Conservation (phyloP, 2,113 vertebrate genomes). For the Axis porcinus region DNA sequence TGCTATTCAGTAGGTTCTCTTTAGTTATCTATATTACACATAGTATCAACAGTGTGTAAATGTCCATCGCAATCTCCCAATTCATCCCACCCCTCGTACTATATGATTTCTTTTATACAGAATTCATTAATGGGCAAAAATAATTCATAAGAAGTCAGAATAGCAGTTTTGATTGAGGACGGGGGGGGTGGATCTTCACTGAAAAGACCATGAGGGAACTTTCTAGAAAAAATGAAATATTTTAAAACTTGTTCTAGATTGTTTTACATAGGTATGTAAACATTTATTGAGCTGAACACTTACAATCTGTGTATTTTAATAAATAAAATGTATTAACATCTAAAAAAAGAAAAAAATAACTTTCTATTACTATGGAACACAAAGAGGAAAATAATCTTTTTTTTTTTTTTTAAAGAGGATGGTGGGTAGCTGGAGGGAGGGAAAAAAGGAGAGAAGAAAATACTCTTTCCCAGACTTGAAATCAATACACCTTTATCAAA, state of each 20-base stretch:
- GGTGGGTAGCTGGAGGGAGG: background rate
- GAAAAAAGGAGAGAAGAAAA: background rate
- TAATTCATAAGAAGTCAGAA: background rate
- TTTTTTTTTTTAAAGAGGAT: background rate
- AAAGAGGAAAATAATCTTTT: background rate
- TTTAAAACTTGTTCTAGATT: background rate
- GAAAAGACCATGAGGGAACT: background rate
- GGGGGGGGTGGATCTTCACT: background rate
- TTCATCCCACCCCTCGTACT: background rate
- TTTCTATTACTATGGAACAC: background rate
- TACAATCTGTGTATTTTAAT: background rate
- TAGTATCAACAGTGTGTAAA: background rate
- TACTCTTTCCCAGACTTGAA: constrained; percentile 30
- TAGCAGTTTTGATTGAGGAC: background rate
- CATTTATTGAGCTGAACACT: background rate
- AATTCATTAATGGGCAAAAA: background rate
- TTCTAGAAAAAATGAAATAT: background rate
- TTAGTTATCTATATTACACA: background rate
- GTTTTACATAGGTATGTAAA: background rate
- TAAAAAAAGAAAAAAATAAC: background rate
- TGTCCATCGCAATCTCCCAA: background rate
- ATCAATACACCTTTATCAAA: constrained; percentile 35
- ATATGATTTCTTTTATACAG: background rate
- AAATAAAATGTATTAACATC: background rate
- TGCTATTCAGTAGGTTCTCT: background rate